Conservation (phyloP, 1,140 invertebrate species). For the Trachymyrmex cornetzi region DNA sequence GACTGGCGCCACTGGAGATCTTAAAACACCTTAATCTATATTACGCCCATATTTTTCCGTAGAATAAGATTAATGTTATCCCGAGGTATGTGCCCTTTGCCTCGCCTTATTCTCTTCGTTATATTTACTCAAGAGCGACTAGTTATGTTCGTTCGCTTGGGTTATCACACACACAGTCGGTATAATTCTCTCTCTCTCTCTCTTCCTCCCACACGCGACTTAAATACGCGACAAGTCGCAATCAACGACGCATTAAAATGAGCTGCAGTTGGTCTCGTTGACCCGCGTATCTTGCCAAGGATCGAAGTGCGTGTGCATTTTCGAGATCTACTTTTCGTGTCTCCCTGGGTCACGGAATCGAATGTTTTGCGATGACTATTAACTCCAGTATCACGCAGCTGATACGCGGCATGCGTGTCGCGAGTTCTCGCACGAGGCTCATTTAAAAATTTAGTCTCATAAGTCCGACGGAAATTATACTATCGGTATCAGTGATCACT, state of each 20-base stretch:
- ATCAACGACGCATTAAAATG: slow-evolving; percentile 68
- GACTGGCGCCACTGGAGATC: slow-evolving; percentile 39
- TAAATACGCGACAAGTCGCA: slow-evolving; percentile 56
- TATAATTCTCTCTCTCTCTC: slow-evolving; percentile 9
- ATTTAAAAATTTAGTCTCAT: slow-evolving; percentile 53
- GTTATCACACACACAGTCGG: slow-evolving; percentile 44
- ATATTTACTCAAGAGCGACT: slow-evolving; percentile 49
- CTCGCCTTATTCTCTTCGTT: slow-evolving; percentile 36
- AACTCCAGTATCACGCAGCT: slow-evolving; percentile 28
- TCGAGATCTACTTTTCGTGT: slow-evolving; percentile 42
- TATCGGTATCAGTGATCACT: slow-evolving; percentile 41
- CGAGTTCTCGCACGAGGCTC: slow-evolving; percentile 5
- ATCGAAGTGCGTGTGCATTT: slow-evolving; percentile 56
- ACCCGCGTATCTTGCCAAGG: slow-evolving; percentile 42
- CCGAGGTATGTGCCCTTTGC: slow-evolving; percentile 15
- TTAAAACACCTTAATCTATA: slow-evolving; percentile 60
- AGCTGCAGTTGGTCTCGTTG: slow-evolving; percentile 60
- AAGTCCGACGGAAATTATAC: slow-evolving; percentile 43
- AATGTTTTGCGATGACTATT: slow-evolving; percentile 66
- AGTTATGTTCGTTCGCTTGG: slow-evolving; percentile 7
- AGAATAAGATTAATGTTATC: slow-evolving; percentile 64
- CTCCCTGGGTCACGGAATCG: slow-evolving; percentile 67
- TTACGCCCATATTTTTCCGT: slow-evolving; percentile 53
- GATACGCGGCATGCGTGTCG: slow-evolving; percentile 23
- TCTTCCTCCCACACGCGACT: slow-evolving; percentile 26